Conservation (phyloP, 2,113 vertebrate species). For the Melierax canorus region DNA sequence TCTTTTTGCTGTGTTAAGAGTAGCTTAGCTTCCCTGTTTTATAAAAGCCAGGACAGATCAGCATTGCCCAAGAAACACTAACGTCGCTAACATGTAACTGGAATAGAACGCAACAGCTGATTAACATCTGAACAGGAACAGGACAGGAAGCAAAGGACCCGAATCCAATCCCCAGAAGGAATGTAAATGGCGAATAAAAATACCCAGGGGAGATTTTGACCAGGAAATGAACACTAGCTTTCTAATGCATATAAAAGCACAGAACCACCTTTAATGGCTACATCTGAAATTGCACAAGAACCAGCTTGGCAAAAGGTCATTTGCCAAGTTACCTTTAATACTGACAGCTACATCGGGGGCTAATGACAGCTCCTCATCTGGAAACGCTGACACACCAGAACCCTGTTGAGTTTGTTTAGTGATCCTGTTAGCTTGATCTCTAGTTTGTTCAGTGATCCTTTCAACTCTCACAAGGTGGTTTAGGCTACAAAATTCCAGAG, state of each 20-base stretch:
- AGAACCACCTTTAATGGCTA: not conserved
- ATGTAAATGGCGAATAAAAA: conserved; percentile 65
- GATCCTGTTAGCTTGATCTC: not conserved
- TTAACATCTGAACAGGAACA: conserved; percentile 28
- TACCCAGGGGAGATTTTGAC: conserved; percentile 25
- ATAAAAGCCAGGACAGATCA: not conserved
- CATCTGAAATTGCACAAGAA: not conserved
- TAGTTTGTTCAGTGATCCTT: not conserved
- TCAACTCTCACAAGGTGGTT: not conserved
- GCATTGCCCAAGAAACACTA: not conserved
- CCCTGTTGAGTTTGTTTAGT: not conserved
- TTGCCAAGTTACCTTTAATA: not conserved
- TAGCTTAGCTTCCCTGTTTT: not conserved
- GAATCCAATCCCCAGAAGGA: conserved; percentile 32
- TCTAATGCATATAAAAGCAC: not conserved
- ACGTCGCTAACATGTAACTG: not conserved
- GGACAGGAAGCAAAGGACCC: conserved; percentile 23
- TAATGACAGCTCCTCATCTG: not conserved
- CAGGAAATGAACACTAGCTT: not conserved
- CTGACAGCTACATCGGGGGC: not conserved
- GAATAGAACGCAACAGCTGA: conserved; percentile 42
- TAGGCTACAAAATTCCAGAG: not conserved
- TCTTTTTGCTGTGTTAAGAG: not conserved
- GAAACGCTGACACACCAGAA: not conserved
- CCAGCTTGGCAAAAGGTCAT: not conserved